Base-by-base conservation (phyloP, 2,797 vertebrate genomes). In the Paedocypris micromegethes region DNA sequence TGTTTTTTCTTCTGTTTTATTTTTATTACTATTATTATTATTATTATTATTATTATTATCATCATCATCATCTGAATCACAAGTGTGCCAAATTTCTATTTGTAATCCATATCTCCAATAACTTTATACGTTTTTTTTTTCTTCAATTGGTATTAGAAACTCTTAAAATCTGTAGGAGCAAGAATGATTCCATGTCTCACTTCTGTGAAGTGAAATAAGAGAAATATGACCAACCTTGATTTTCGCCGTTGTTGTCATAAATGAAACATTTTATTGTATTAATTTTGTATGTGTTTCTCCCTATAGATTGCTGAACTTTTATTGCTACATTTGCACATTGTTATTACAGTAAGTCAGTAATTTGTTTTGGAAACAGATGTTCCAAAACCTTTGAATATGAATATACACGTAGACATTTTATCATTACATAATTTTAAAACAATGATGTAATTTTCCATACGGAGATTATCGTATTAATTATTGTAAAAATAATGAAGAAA, bases 281-380 rank as follows among this genome's bases (percentile, higher is more conserved):
- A 9, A 61, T 42, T 59, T 23, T 59, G 9, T 6, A 9, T 58
- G 59, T 5, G 52, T 66, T 62, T 55, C 53, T 52, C 6, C 42
- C 60, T 49, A 46, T 46, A 57, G 43, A 65, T 50, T 57, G 49
- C 54, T 39, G 53, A 55, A 56, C 9, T 61, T 66, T 51, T 58
- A 58, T 47, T 72, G 60, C 53, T 56, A 58, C 53, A 48, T 71
- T 75, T 71, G 64, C 73, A 66, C 70, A 66, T 43, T 75, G 59
- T 68, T 71, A 68, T 69, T 49, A 46, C 58, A 69, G 49, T 66
- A 65, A 38, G 40, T 75, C 53, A 43, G 8, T 70, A 45, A 49
- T 56, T 46, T 63, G 8, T 42, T 51, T 57, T 64, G 52, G 49
- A 4, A 63, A 64, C 5, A 42, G 54, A 49, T 51, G 6, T 5